A percentile compares a stretch with the other conserved stretches of the same genome.
Conservation (phyloP, 2,113 vertebrate genomes). For the Chunga burmeisteri region DNA sequence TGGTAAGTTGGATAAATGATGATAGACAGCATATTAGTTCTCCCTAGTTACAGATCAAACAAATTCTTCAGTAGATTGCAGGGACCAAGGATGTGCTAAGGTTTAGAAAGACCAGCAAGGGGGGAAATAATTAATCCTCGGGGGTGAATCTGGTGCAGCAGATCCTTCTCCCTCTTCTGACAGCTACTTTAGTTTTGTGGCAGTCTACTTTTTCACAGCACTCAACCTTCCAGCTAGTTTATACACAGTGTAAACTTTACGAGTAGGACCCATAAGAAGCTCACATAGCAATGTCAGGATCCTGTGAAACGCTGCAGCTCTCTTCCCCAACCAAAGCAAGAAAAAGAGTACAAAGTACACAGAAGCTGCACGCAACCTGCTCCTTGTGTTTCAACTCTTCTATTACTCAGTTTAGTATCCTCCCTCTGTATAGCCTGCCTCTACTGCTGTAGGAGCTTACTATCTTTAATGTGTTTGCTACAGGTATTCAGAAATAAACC, state of each 20-base stretch:
- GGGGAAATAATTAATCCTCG: neutral
- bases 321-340: neutral
- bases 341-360: neutral
- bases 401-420: neutral
- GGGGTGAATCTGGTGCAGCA: neutral
- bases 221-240: neutral
- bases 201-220: neutral
- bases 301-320: neutral
- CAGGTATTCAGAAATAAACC: neutral
- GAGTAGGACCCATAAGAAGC: neutral
- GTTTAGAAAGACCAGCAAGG: neutral
- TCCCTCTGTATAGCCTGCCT: neutral
- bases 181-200: neutral
- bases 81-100: neutral
- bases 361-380: neutral
- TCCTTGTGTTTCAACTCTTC: neutral
- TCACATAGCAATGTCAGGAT: neutral
- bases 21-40: neutral
- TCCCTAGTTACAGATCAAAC: neutral
- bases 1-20: neutral
- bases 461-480: neutral
- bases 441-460: neutral
- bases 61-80: neutral
- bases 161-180: neutral
- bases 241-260: neutral